Base-by-base conservation (phyloP, 2,888 invertebrate species). In the Eristalinus sepulchralis region DNA sequence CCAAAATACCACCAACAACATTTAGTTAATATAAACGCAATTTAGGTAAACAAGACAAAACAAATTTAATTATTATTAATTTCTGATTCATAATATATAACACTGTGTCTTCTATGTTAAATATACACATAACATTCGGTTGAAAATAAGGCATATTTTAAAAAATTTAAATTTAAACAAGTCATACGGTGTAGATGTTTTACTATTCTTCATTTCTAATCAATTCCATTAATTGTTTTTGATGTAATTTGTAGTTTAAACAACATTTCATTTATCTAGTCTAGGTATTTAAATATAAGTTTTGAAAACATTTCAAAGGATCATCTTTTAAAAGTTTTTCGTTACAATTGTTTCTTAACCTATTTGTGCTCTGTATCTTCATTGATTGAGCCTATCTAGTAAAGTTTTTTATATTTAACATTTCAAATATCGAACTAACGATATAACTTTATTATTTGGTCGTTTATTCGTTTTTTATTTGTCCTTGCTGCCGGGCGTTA, bases 61-160 rank as follows among this genome's bases (percentile, higher is more conserved):
- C n/a, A 64, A 39, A 60, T 31, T 27, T 27, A 20, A 60, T 55
- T 20, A 22, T 11, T n/a, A n/a, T 83, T 63, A 78, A 63, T 63
- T 72, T 73, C 59, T 70, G 59, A 73, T 78, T 77, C 63, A 10
- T 63, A 66, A 71, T 64, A n/a, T n/a, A n/a, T 36, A 55, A 55
- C 20, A 76, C 55, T 80, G 47, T 62, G 33, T 5, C 33, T n/a
- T 72, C 27, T 67, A 84, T 62, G 68, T n/a, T 27, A 27, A 27
- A 60, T 75, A 24, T 63, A 60, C 47, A 57, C 24, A 57, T 55
- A 17, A 70, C 27, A 67, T 34, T 70, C 75, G 27, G 13, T 64
- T 64, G 63, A 36, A 84, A 79, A 79, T 84, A 84, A 84, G 84
- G 84, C 84, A 67, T 57, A 33, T 33, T 59, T 60, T 64, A 68